Conservation (phyloP, 35 echinoderm and acorn worm species). For the Stichopus chloronotus region DNA sequence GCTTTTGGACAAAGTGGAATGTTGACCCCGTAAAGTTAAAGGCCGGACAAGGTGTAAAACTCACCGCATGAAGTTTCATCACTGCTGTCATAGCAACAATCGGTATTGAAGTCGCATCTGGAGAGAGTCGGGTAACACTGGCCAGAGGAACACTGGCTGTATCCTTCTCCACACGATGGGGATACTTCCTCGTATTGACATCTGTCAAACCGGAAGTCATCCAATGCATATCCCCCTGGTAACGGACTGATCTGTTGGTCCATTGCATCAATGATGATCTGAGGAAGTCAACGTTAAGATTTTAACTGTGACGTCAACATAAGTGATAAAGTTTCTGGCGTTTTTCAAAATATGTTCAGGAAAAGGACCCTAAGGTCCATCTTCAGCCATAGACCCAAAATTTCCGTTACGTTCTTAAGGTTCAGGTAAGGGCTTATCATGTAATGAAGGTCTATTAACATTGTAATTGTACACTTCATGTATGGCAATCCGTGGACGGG, state of each 20-base stretch:
- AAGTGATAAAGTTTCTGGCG: too few relatives aligned
- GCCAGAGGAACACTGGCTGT: conserved; percentile 46
- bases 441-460: too few relatives aligned
- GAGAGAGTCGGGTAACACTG: conserved; percentile 54
- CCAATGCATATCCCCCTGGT: conserved; percentile 49
- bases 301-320: too few relatives aligned
- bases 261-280: conserved; percentile 52
- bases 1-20: too few relatives aligned
- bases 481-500: too few relatives aligned
- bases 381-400: too few relatives aligned
- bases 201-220: conserved; percentile 54
- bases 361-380: too few relatives aligned
- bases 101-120: conserved; percentile 38
- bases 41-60: not conserved
- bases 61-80: conserved; percentile 53
- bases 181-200: conserved; percentile 31
- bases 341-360: too few relatives aligned
- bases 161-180: conserved; percentile 3
- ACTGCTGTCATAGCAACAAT: conserved; percentile 42
- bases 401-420: too few relatives aligned
- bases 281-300: not conserved
- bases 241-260: conserved; percentile 10
- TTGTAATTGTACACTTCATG: too few relatives aligned
- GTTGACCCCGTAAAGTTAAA: too few relatives aligned
- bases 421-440: too few relatives aligned